Evolutionary conservation across 2,113 vertebrate genomes (phyloP), one percentile per base, ranked within the genome.

Genomic region (Phaethornis superciliosus): DNA sequence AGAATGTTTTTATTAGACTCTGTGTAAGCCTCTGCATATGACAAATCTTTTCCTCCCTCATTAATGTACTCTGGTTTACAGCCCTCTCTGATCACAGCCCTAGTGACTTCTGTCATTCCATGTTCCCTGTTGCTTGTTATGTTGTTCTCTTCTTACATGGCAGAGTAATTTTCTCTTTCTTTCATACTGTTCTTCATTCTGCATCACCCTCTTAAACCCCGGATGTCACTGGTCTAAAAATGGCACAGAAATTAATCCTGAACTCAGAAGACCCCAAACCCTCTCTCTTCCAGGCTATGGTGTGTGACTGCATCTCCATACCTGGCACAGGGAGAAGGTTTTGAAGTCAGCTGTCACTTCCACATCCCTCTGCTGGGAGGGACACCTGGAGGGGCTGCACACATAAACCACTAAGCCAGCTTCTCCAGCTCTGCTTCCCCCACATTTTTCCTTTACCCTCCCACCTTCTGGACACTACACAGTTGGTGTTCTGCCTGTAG

Each of bases 121-220:
- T 77, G 33, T 4, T 1, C 74, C 91, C 85, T 93, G 76, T 46
- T 91, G 27, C 58, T 89, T 91, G 81, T 85, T 81, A 70, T 35
- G 13, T 80, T 0, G 0, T 51, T 93, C 20, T 88, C 82, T 30
- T 80, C 79, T 88, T 70, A 59, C 19, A 51, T 5, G 21, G 47
- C 79, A 81, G 64, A 91, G 85, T 90, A 86, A 70, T 92, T 93
- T 93, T 85, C 64, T 72, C 35, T 80, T n/a, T 86, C n/a, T 81
- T 87, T 84, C 81, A 10, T 75, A 46, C 44, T 7, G 8, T 85
- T 94, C 69, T 85, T 84, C 83, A 64, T 86, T 40, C 56, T 74
- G 5, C 44, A n/a, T 90, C 80, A 69, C 46, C 26, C 58, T 85
- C 54, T 74, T 85, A 55, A 83, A 82, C 44, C 60, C 68, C 72